phyloP scores from a whole-genome alignment of 2,888 invertebrate genomes.

The Artemia sp. region DNA sequence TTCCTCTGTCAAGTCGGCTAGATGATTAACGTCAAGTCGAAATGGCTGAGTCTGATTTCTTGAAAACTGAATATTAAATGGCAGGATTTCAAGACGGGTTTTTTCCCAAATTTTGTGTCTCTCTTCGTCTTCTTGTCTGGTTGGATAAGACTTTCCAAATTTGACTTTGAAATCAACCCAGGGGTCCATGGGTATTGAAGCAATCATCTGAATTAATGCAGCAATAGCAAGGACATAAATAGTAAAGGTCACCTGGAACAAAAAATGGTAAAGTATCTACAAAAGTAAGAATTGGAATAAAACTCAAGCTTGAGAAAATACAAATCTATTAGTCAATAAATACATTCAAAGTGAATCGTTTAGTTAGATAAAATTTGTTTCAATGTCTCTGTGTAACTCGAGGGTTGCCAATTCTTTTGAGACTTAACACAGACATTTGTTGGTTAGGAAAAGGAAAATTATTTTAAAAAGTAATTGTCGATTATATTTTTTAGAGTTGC shows the following conservation, averaged over 20 bases:
- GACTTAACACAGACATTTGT: too few species aligned
- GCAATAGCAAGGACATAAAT: neutral
- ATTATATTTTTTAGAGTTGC: too few species aligned
- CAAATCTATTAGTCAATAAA: too few species aligned
- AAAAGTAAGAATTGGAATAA: neutral
- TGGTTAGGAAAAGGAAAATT: too few species aligned
- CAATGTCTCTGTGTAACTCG: too few species aligned
- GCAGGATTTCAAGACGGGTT: conserved; percentile 1
- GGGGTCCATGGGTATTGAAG: neutral
- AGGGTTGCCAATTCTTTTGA: too few species aligned
- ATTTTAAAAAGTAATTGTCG: too few species aligned
- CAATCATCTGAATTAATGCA: neutral
- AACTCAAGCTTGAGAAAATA: neutral
- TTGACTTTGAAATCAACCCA: neutral
- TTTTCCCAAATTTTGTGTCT: conserved; percentile 4
- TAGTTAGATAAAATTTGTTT: too few species aligned
- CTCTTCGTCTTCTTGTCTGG: neutral
- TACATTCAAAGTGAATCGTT: too few species aligned
- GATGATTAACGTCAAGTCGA: neutral
- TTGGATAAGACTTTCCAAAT: neutral
- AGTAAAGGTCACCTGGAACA: neutral
- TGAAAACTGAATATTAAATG: neutral
- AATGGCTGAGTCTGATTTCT: neutral
- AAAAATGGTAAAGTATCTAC: neutral
- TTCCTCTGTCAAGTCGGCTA: conserved; percentile 2